Evolutionary conservation across 2,888 invertebrate species (phyloP).

Genomic region (Clusia tigrina): DNA sequence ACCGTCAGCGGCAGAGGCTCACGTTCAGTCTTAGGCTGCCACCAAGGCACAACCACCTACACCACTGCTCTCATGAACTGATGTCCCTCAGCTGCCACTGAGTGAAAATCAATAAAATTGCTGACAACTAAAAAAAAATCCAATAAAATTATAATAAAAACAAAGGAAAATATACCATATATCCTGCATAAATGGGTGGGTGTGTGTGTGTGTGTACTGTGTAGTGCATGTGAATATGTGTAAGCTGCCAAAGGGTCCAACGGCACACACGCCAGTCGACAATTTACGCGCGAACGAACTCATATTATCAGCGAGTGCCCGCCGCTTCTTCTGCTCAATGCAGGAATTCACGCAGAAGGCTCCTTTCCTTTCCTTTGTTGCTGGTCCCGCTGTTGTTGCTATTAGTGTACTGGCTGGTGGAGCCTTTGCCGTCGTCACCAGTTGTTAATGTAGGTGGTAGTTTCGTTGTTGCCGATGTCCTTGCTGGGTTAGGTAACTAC

Average conservation of each 20-base stretch:
- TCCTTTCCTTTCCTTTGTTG: neutral
- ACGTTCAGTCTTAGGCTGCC: no score
- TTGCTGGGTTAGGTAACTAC: neutral
- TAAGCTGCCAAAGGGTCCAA: neutral
- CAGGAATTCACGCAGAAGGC: neutral
- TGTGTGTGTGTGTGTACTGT: no score
- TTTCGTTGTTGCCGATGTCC: neutral
- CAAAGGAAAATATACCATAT: neutral
- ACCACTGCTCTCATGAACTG: neutral
- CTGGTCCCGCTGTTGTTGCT: neutral
- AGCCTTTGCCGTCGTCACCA: neutral
- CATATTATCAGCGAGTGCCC: no score
- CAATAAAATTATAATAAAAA: neutral
- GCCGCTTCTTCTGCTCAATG: no score
- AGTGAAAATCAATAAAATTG: slow-evolving; percentile 17
- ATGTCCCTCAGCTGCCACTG: neutral
- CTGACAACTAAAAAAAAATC: neutral
- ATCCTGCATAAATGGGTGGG: no score
- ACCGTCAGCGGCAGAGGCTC: neutral
- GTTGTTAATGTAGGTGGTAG: no score
- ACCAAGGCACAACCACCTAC: neutral
- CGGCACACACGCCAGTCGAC: neutral
- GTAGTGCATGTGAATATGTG: no score
- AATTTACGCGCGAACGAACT: neutral
- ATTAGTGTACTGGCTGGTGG: neutral